A percentile compares a stretch with the other conserved stretches of the same genome.
Conservation (phyloP, 2,888 invertebrate genomes). For the Nymphalis urticae region DNA sequence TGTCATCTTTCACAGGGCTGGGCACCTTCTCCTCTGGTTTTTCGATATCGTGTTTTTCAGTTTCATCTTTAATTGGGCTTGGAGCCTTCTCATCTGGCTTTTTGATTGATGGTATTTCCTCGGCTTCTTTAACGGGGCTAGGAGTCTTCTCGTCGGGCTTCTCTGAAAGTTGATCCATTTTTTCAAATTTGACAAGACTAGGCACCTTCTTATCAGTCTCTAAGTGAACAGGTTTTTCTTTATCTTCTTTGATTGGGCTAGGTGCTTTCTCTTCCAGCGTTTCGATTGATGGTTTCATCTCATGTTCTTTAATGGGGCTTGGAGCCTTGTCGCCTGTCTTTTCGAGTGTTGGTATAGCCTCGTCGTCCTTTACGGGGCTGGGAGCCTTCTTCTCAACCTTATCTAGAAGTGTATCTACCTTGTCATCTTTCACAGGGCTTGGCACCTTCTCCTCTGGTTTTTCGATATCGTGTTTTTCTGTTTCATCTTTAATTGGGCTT, state of each 20-base stretch:
- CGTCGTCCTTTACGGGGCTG: conserved; percentile 9
- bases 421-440: conserved; percentile 23
- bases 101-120: background rate
- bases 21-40: background rate
- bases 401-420: background rate
- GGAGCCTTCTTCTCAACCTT: conserved; percentile 19
- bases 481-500: conserved; percentile 18
- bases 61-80: conserved; percentile 14
- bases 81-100: conserved; percentile 9
- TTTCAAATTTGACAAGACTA: background rate
- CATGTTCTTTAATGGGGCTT: conserved; percentile 10
- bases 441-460: conserved; percentile 27
- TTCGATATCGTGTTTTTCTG: background rate
- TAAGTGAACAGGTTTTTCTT: background rate
- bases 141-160: conserved; percentile 25
- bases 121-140: background rate
- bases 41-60: background rate
- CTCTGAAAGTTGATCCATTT: background rate
- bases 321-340: conserved; percentile 3
- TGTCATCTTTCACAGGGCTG: conserved; percentile 2
- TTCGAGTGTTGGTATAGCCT: background rate
- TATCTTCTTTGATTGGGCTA: background rate
- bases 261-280: conserved; percentile 22
- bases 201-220: conserved; percentile 8
- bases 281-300: background rate